Evolutionary conservation across 35 echinoderm and acorn worm genomes (phyloP).

Genomic region (Anneissia japonica): DNA sequence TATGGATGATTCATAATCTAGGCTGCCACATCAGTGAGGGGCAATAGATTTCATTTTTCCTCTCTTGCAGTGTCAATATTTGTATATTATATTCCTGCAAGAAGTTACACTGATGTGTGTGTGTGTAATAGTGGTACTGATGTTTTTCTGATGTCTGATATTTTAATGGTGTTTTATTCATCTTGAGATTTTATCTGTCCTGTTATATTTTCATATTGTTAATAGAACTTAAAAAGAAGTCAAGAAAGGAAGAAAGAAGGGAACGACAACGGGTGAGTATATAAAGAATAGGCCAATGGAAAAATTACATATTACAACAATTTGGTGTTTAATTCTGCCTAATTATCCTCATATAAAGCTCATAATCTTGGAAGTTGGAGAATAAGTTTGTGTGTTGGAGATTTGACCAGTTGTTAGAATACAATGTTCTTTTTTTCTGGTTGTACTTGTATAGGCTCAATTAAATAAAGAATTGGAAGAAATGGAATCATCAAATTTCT

Average conservation of each 20-base stretch:
- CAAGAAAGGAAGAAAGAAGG: background rate
- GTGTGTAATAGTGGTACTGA: too few species aligned
- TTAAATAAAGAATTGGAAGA: slow-evolving; percentile 51
- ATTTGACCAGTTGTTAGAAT: background rate
- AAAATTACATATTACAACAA: background rate
- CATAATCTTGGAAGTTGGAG: background rate
- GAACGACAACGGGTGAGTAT: background rate
- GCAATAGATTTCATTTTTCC: too few species aligned
- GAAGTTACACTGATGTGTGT: too few species aligned
- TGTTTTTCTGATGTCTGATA: too few species aligned
- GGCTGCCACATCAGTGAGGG: too few species aligned
- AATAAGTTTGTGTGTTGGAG: background rate
- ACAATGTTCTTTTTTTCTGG: background rate
- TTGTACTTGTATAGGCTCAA: slow-evolving; percentile 43
- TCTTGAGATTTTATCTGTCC: too few species aligned
- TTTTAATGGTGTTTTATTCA: too few species aligned
- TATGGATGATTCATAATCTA: too few species aligned
- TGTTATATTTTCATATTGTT: too few species aligned
- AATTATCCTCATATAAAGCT: background rate
- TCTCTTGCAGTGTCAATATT: too few species aligned
- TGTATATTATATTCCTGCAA: too few species aligned
- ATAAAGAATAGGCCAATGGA: too few species aligned
- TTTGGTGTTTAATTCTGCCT: background rate
- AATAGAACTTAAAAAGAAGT: background rate
- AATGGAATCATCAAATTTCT: slow-evolving; percentile 75